Evolutionary conservation across 2,888 invertebrate genomes (phyloP).

Genomic region (Oasisia sp.): DNA sequence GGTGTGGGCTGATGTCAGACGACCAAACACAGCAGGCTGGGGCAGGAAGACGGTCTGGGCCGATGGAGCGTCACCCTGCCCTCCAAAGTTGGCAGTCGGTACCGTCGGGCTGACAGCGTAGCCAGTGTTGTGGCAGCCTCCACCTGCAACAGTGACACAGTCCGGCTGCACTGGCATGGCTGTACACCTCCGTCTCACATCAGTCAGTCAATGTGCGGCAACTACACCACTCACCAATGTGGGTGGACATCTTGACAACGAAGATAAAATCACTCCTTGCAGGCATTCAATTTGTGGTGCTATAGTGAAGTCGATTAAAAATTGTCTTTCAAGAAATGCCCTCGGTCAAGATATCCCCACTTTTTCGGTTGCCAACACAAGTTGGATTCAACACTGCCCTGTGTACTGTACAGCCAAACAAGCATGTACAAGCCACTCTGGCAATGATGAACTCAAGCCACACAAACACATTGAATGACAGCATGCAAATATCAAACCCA

Average conservation of each 20-base stretch:
- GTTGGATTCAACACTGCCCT: background rate
- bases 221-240: background rate
- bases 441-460: background rate
- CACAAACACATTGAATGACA: background rate
- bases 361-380: background rate
- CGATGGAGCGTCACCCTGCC: background rate
- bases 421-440: background rate
- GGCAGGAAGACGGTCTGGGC: background rate
- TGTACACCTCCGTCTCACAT: background rate
- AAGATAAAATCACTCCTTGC: background rate
- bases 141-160: conserved; percentile 1
- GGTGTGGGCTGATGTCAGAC: background rate
- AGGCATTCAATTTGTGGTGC: background rate
- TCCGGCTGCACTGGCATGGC: background rate
- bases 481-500: background rate
- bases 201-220: background rate
- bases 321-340: background rate
- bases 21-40: background rate
- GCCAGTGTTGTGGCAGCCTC: background rate
- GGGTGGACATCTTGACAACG: background rate
- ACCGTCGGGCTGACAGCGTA: background rate
- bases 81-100: background rate
- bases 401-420: background rate
- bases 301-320: background rate
- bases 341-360: background rate